Evolutionary conservation across 2,113 vertebrate species (phyloP), one percentile per base, ranked within the genome.

Genomic region (Drymodes brunneopygia): DNA sequence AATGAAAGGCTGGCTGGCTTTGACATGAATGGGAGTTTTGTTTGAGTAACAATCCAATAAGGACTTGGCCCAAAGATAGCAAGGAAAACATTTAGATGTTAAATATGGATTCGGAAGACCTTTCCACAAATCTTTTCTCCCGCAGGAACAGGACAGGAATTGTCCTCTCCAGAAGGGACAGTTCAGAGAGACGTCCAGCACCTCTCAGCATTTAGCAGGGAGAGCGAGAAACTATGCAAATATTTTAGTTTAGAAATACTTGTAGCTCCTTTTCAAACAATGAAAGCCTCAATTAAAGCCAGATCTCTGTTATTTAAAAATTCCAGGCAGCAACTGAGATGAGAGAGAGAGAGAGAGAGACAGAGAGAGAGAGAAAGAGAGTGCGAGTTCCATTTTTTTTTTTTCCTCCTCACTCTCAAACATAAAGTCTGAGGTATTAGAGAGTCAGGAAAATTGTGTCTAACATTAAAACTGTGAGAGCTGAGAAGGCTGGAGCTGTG

Each of bases 21-120:
- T 96, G 96, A 96, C 95, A 96, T 96, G 95, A 97, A 97, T 96
- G 94, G 92, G 95, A 96, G 95, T 96, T 96, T 96, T 97, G 94
- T 97, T 96, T 90, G 92, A 96, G 92, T 45, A 97, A 95, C 92
- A 96, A 97, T 94, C 73, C 36, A 96, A 94, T 71, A 94, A 97
- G 88, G 82, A 96, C 95, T 96, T 96, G 95, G 95, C 94, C 94
- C 90, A 94, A 94, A 93, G 95, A 96, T 93, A 92, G 95, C 72
- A 96, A 96, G 88, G 82, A 96, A 97, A 97, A 96, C 65, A 95
- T 97, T 97, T 96, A 91, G 95, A 94, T 96, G 93, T 94, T 94
- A 95, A 96, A 96, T 97, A 96, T 96, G 94, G 84, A 94, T 96
- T 96, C 82, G 92, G 93, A 92, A 95, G 90, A 95, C 88, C 92